Conservation (phyloP, 2,113 vertebrate genomes). For the Cepphus grylle region DNA sequence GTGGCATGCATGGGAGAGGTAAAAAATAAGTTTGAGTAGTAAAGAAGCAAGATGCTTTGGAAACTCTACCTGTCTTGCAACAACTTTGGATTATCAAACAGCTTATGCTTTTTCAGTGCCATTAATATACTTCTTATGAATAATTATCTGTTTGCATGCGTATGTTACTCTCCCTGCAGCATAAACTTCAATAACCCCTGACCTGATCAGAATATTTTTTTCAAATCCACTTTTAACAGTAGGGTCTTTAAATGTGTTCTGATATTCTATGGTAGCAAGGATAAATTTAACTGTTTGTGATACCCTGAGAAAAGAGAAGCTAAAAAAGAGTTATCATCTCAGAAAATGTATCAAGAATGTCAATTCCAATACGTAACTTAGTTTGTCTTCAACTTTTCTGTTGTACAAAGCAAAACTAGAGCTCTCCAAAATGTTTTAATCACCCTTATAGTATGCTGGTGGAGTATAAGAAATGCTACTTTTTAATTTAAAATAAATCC, state of each 20-base stretch:
- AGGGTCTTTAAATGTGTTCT: background rate
- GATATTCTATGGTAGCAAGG: background rate
- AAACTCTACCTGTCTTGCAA: background rate
- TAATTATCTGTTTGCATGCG: background rate
- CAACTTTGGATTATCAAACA: rapidly evolving
- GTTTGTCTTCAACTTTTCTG: too few relatives aligned
- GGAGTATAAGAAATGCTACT: slow-evolving; percentile 32
- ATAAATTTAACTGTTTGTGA: background rate
- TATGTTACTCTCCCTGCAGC: background rate
- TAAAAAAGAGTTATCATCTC: background rate
- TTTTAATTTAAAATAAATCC: slow-evolving; percentile 73
- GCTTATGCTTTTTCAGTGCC: background rate
- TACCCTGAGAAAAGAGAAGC: background rate
- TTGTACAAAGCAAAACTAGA: too few relatives aligned
- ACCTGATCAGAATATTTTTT: background rate
- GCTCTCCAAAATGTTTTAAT: slow-evolving; percentile 46
- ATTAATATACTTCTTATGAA: background rate
- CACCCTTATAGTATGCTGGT: slow-evolving; percentile 8
- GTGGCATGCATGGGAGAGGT: background rate
- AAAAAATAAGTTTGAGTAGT: background rate
- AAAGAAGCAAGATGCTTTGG: background rate
- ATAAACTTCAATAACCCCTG: background rate
- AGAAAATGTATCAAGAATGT: background rate
- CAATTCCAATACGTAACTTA: background rate
- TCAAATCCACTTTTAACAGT: background rate